Percentiles rank a stretch among this genome's conserved stretches.
Evolutionary conservation across 2,797 vertebrate species (phyloP).

Genomic region (Protonibea diacanthus): DNA sequence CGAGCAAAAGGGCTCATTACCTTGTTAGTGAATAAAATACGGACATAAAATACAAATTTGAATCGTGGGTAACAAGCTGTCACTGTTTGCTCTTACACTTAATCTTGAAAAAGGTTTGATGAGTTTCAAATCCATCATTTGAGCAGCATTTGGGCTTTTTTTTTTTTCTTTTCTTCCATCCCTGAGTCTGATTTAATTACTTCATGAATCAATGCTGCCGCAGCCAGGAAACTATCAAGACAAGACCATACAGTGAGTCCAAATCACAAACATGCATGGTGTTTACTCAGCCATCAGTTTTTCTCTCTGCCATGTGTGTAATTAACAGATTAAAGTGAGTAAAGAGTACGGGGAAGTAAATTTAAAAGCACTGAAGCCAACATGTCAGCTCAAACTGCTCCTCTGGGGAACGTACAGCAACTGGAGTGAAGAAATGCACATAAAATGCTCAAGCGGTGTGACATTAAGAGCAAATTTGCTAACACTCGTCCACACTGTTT

Average conservation of each 20-base stretch:
- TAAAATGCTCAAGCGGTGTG: neutral
- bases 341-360: neutral
- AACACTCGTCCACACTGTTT: neutral
- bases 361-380: conserved; percentile 5
- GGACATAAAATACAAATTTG: no score
- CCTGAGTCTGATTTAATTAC: conserved; percentile 16
- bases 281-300: conserved; percentile 9
- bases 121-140: conserved; percentile 8
- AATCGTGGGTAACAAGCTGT: neutral
- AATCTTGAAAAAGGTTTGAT: neutral
- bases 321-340: conserved; percentile 7
- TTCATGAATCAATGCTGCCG: neutral
- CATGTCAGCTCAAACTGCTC: neutral
- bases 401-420: neutral
- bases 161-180: no score
- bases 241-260: neutral
- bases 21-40: conserved; percentile 3
- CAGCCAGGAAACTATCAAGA: neutral
- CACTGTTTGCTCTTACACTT: neutral
- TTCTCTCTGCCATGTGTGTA: conserved; percentile 22
- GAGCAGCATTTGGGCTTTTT: neutral
- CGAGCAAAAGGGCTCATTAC: neutral
- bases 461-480: neutral
- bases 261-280: conserved; percentile 21
- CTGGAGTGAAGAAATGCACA: neutral